phyloP scores from a whole-genome alignment of 2,113 vertebrate species.

The Scatophagus argus region DNA sequence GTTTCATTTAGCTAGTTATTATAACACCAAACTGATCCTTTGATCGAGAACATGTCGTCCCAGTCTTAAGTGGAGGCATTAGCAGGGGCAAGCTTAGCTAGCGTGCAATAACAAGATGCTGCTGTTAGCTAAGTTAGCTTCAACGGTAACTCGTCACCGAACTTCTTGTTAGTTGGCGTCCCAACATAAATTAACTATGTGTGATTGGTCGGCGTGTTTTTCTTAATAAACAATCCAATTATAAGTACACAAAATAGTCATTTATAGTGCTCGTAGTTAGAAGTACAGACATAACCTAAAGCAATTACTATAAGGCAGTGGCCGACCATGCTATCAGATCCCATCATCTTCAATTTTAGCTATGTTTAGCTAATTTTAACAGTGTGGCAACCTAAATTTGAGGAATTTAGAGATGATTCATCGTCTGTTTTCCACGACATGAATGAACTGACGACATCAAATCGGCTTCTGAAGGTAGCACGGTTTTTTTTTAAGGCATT shows the following conservation, averaged over 20 bases:
- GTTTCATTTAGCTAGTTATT: background rate
- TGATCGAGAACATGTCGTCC: slow-evolving; percentile 13
- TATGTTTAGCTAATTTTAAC: slow-evolving; percentile 19
- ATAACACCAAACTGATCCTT: background rate
- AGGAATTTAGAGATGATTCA: background rate
- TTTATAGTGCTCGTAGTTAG: background rate
- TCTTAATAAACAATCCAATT: fast-evolving
- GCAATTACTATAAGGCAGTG: slow-evolving; percentile 23
- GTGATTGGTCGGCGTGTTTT: background rate
- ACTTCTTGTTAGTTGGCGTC: slow-evolving; percentile 41
- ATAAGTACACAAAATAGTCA: background rate
- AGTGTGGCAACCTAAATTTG: background rate
- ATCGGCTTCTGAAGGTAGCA: background rate
- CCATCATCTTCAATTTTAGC: slow-evolving; percentile 42
- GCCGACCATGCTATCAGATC: slow-evolving; percentile 63
- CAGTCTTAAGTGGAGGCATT: slow-evolving; percentile 41
- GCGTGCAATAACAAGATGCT: slow-evolving; percentile 67
- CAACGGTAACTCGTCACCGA: slow-evolving; percentile 36
- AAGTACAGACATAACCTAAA: too few species aligned
- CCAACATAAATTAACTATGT: background rate
- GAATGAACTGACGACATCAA: too few species aligned
- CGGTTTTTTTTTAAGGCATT: background rate
- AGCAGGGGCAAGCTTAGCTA: slow-evolving; percentile 68
- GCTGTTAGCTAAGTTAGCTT: slow-evolving; percentile 72
- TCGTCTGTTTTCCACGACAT: background rate